Conservation (phyloP, 2,888 invertebrate species). For the Xestia c-nigrum region DNA sequence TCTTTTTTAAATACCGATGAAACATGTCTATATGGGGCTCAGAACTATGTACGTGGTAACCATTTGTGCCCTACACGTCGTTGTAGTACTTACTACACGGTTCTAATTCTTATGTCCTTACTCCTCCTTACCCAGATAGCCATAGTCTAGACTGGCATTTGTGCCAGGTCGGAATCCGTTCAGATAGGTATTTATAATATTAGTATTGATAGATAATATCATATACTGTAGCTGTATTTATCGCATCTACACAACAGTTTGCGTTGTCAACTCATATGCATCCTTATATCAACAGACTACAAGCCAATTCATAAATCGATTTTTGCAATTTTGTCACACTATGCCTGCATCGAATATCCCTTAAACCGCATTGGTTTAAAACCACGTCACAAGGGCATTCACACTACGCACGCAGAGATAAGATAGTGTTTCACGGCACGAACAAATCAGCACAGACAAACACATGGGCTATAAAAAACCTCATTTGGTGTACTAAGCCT, state of each 20-base stretch:
- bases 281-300: no score
- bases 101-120: no score
- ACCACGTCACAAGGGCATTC: constrained; percentile 49
- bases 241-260: background rate
- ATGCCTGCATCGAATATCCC: constrained; percentile 10
- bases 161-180: background rate
- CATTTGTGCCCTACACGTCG: no score
- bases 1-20: no score
- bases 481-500: constrained; percentile 31
- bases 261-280: background rate
- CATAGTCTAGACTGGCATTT: no score
- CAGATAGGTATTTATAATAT: background rate
- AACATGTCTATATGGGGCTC: no score
- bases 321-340: constrained; percentile 16
- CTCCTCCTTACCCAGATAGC: no score
- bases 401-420: constrained; percentile 20
- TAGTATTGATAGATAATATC: background rate
- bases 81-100: no score
- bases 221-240: no score
- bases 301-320: background rate
- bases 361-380: constrained; percentile 21
- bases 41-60: no score
- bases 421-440: constrained; percentile 52
- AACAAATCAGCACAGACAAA: constrained; percentile 33
- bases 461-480: constrained; percentile 38